phyloP scores from a whole-genome alignment of 2,888 invertebrate genomes.

The Iphiclides podalirius region DNA sequence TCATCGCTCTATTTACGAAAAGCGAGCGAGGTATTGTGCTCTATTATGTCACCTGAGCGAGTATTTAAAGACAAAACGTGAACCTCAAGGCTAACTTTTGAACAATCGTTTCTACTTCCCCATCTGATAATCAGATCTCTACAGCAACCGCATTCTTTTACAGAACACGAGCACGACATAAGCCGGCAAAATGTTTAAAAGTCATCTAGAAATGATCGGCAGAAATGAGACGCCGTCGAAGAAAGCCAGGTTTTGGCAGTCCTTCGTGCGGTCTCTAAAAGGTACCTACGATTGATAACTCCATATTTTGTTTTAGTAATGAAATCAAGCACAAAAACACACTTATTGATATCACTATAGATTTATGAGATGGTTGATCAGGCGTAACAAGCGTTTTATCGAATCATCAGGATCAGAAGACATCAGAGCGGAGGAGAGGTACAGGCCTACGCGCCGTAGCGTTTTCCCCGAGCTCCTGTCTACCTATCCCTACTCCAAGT shows the following conservation, averaged over 20 bases:
- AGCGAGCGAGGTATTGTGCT: conserved; percentile 61
- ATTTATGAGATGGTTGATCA: too few relatives aligned
- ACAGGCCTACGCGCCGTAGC: conserved; percentile 85
- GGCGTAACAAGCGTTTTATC: not conserved
- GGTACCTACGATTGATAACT: too few relatives aligned
- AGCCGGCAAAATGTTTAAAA: conserved; percentile 91
- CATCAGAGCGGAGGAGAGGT: conserved; percentile 92
- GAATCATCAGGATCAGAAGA: conserved; percentile 87
- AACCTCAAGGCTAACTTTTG: conserved; percentile 49
- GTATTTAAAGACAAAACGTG: conserved; percentile 28
- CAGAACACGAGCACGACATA: conserved; percentile 90
- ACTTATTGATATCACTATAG: too few relatives aligned
- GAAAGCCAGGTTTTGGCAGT: conserved; percentile 97
- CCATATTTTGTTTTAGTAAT: too few relatives aligned
- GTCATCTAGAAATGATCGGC: conserved; percentile 96
- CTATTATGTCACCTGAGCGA: conserved; percentile 68
- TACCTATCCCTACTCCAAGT: conserved; percentile 89
- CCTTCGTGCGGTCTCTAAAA: conserved; percentile 94
- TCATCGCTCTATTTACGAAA: conserved; percentile 74
- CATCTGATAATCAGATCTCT: too few relatives aligned
- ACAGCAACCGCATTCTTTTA: conserved; percentile 34
- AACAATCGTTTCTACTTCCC: not conserved
- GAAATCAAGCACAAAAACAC: too few relatives aligned
- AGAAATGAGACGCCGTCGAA: conserved; percentile 94
- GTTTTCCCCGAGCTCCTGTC: conserved; percentile 87